These are phyloP conservation scores for Ennomos erosarius DNA, from an alignment of 2,888 invertebrate species.

Conservation along the genomic window DNA sequence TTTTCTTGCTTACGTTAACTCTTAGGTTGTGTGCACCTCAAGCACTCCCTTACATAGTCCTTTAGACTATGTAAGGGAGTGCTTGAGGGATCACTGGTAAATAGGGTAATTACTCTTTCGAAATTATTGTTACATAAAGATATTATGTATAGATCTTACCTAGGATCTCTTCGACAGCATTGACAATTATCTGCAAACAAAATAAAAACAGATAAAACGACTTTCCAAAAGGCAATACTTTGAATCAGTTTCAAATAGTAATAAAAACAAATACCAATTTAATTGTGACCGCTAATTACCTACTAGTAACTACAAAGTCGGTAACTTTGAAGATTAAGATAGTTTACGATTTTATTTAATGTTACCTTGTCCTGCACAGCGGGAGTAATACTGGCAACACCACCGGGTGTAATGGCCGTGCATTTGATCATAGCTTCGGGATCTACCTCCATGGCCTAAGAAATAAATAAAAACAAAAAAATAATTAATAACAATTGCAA, in stretches of 20 bases:
- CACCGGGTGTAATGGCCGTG: slow-evolving; percentile 77
- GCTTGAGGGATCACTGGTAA: no score
- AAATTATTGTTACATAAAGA: neutral
- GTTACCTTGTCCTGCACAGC: slow-evolving; percentile 64
- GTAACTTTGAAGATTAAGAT: no score
- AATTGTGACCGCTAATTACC: no score
- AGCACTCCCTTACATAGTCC: no score
- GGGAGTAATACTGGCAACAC: slow-evolving; percentile 73
- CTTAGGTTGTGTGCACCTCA: no score
- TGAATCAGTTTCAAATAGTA: no score
- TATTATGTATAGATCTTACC: slow-evolving; percentile 10
- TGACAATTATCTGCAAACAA: slow-evolving; percentile 16
- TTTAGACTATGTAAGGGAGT: no score
- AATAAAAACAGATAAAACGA: neutral
- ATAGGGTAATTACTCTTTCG: no score
- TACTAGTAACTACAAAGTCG: no score
- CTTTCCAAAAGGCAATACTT: no score
- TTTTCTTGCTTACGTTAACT: no score
- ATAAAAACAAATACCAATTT: no score
- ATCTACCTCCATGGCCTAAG: slow-evolving; percentile 74
- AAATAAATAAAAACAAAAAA: slow-evolving; percentile 8
- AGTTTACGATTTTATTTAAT: neutral
- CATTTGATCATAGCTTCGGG: slow-evolving; percentile 81
- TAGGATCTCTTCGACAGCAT: slow-evolving; percentile 8
- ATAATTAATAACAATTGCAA: neutral